Percentiles rank a stretch among this genome's conserved stretches.
phyloP scores from a whole-genome alignment of 2,888 invertebrate genomes.

The Stenchaetothrips biformis region DNA sequence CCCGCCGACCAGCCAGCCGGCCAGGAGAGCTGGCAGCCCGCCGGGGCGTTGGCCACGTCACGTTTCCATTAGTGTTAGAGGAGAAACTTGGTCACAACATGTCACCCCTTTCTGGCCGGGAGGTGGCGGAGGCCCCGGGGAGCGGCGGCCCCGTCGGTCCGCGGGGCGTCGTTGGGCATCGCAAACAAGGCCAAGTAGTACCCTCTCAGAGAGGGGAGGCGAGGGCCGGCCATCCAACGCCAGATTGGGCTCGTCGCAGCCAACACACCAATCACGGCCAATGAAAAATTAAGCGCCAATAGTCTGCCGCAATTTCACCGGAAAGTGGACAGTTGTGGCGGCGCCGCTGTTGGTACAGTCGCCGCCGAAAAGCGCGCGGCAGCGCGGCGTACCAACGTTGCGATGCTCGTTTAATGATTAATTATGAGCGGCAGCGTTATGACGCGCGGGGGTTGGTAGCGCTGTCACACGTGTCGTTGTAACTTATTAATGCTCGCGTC shows the following conservation, averaged over 20 bases:
- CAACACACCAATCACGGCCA: too few species aligned
- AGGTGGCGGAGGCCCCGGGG: too few species aligned
- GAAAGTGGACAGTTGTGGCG: too few species aligned
- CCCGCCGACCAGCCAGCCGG: not conserved
- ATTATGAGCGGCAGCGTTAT: not conserved
- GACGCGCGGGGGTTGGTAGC: not conserved
- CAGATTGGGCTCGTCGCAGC: not conserved
- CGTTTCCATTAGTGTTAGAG: not conserved
- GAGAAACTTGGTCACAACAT: conserved; percentile 21
- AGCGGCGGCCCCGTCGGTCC: not conserved
- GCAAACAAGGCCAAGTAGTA: not conserved
- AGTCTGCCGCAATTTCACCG: too few species aligned
- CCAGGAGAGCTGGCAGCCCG: not conserved
- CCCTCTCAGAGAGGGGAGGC: too few species aligned
- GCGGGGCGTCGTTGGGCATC: not conserved
- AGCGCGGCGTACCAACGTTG: not conserved
- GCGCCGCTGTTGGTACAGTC: too few species aligned
- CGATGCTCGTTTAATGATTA: not conserved
- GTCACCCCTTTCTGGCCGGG: not conserved
- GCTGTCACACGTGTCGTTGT: not conserved
- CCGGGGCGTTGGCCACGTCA: not conserved
- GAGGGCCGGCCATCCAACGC: not conserved
- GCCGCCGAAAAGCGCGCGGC: not conserved
- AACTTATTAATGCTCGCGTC: not conserved
- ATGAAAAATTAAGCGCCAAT: too few species aligned